Evolutionary conservation across 23 tunicate species (phyloP), one percentile per base, ranked within the genome.

Genomic region (Phallusia fumigata): DNA sequence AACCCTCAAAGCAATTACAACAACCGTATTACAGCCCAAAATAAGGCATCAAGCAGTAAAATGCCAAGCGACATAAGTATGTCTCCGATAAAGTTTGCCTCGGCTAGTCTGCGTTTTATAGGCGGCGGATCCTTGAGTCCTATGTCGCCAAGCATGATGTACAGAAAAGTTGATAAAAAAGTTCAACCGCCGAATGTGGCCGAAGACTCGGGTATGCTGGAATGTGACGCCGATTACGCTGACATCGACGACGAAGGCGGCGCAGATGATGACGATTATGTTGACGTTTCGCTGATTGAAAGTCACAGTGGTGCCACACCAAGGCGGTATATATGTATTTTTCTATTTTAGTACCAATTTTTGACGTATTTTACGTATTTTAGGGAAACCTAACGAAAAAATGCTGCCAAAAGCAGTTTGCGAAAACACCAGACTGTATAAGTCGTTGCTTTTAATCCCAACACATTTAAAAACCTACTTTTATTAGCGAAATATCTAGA

Each of bases 221-320:
- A 40, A 40, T 40, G 47, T 40, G 40, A 33, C 13, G 31, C 36
- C 13, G 77, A 74, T 34, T 74, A 74, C 13, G 40, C 36, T 6
- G 77, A 74, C n/a, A 74, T 74, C 12, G 77, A 74, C 10, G 40
- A 33, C 30, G 77, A 74, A 8, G 77, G 5, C 5, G 36, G 19
- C 5, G 77, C 34, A 11, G 77, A 32, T 2, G 77, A 32, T 30
- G 77, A 74, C 45, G 40, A 74, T 32, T 32, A 74, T 32, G 77
- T 32, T 11, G 36, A 32, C 13, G 36, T 74, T 32, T 32, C 45
- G 40, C 13, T 32, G 35, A 33, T 32, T 19, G 1, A 8, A 3
- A 30, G 40, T 18, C 77, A 74, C 45, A 74, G 77, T 31, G 77
- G 77, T 2, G 77, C 77, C n/a, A 74, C 77, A 30, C 77, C 77